A percentile compares a stretch with the other conserved stretches of the same genome.
Evolutionary conservation across 2,797 vertebrate genomes (phyloP).

Genomic region (Rhinophrynus dorsalis): DNA sequence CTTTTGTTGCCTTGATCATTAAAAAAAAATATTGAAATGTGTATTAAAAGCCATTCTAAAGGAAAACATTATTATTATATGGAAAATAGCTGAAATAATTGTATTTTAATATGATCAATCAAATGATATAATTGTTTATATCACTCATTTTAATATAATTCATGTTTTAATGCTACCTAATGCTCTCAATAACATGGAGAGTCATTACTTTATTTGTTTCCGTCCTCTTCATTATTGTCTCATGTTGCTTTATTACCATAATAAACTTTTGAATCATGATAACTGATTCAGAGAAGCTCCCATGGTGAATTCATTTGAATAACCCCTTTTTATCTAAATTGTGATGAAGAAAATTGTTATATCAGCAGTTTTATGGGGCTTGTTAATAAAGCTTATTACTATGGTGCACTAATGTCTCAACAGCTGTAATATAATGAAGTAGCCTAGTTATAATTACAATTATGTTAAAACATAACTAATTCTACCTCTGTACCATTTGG

Average conservation of each 20-base stretch:
- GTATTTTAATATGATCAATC: background rate
- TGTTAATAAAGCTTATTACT: slow-evolving; percentile 68
- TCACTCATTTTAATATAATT: slow-evolving; percentile 32
- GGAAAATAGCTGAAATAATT: too few relatives aligned
- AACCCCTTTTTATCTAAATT: slow-evolving; percentile 69
- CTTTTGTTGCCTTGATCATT: too few relatives aligned
- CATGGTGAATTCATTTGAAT: slow-evolving; percentile 69
- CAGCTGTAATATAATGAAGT: slow-evolving; percentile 71
- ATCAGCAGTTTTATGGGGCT: slow-evolving; percentile 69
- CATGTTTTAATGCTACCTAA: slow-evolving; percentile 57
- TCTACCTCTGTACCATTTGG: slow-evolving; percentile 57
- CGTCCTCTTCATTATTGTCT: slow-evolving; percentile 58
- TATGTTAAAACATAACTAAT: slow-evolving; percentile 73
- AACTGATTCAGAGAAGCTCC: slow-evolving; percentile 65
- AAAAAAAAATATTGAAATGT: too few relatives aligned
- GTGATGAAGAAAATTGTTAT: slow-evolving; percentile 63
- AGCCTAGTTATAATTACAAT: slow-evolving; percentile 71
- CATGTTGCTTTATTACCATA: slow-evolving; percentile 70
- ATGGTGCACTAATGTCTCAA: slow-evolving; percentile 64
- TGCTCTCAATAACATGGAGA: slow-evolving; percentile 59
- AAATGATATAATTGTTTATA: background rate
- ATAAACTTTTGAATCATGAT: slow-evolving; percentile 72
- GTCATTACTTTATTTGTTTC: slow-evolving; percentile 57
- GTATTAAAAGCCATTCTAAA: too few relatives aligned
- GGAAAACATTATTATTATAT: too few relatives aligned